Base-by-base conservation (phyloP, 2,888 invertebrate genomes). In the Caenorhabditis imperialis region DNA sequence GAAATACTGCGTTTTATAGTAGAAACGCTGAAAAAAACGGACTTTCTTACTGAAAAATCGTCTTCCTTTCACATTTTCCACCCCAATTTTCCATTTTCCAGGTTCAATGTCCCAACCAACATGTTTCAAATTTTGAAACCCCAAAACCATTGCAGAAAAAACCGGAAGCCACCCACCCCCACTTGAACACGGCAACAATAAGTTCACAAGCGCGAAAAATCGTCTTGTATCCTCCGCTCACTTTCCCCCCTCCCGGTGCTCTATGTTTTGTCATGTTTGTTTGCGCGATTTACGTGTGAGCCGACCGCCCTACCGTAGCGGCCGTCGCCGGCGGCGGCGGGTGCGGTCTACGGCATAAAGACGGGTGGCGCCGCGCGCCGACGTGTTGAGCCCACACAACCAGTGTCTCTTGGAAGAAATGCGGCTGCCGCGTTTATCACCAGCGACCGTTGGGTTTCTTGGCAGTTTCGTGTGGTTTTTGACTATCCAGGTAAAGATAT, bases 221-320 rank as follows among this genome's bases (percentile, higher is more conserved):
- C 30, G 6, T 30, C 10, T 30, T 30, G 6, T 30, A 6, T 30
- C 30, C 7, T 30, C 10, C 30, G 10, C 7, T 6, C 30, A 7
- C 30, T 33, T 30, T 25, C 51, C 18, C 22, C 20, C 30, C 30
- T 42, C 22, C 45, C 37, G 44, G 50, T 50, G 35, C 51, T 63
- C 58, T 53, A 54, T 55, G 45, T 54, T 65, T 55, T 54, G 40
- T 42, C 60, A 60, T 73, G 65, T 73, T 73, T 73, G 73, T 73
- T 73, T 73, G 73, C n/a, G n/a, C 73, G 73, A 61, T 67, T 74
- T 74, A 74, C 74, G 74, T 74, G 74, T 67, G 37, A 57, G 50
- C 23, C 50, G 27, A 22, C 35, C 23, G 18, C 8, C 18, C 35
- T 35, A n/a, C 51, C 47, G 60, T 47, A 27, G 51, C 57, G 62